These are phyloP conservation scores for Mythimna impura DNA, from an alignment of 2,888 invertebrate genomes.

Conservation along the genomic window DNA sequence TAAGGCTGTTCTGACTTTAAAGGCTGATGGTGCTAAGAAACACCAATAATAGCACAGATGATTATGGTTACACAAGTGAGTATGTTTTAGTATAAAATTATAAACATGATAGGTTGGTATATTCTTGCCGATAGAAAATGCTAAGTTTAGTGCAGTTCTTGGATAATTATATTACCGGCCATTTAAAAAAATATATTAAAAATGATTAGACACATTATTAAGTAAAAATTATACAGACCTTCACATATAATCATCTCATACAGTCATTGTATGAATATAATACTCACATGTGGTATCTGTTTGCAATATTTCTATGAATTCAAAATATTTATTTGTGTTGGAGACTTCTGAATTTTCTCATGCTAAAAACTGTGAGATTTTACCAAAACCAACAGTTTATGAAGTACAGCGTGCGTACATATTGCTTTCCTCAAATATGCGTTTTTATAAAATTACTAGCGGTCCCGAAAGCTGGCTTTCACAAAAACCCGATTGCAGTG, in stretches of 20 bases:
- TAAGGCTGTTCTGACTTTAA: neutral
- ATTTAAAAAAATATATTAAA: neutral
- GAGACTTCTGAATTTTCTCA: conserved; percentile 9
- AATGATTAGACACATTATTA: neutral
- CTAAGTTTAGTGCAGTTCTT: neutral
- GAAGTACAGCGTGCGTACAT: neutral
- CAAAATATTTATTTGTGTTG: conserved; percentile 25
- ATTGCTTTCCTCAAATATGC: neutral
- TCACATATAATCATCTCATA: conserved; percentile 8
- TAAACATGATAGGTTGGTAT: neutral
- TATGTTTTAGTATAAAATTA: neutral
- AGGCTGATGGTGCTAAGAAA: neutral
- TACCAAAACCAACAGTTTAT: neutral
- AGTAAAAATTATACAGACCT: neutral
- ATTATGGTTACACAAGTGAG: neutral
- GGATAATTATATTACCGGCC: neutral
- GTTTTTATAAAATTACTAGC: neutral
- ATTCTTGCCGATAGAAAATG: neutral
- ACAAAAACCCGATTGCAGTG: no score
- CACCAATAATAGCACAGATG: neutral
- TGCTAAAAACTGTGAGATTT: neutral
- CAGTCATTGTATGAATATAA: conserved; percentile 12
- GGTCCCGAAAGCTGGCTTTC: no score
- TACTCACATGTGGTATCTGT: neutral
- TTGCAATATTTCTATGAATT: conserved; percentile 19